phyloP scores from a whole-genome alignment of 1,140 invertebrate species.

The Calliopsis andreniformis region DNA sequence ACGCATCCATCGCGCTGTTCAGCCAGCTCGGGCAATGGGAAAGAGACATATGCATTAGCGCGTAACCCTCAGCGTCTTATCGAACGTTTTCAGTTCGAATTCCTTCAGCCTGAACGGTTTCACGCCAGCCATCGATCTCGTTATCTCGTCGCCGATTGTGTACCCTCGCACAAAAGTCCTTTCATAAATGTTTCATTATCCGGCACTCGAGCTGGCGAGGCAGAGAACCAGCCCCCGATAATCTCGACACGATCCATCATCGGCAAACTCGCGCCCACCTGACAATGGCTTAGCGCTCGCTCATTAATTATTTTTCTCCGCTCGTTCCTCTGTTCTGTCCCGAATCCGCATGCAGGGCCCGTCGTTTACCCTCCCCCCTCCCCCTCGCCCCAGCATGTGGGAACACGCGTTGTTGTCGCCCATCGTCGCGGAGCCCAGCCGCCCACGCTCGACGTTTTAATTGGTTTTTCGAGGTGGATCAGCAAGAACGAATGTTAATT shows the following conservation, averaged over 20 bases:
- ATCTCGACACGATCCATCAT: conserved; percentile 59
- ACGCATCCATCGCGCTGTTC: no score
- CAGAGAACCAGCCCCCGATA: conserved; percentile 46
- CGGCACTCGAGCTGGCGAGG: conserved; percentile 27
- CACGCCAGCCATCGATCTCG: conserved; percentile 32
- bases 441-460: conserved; percentile 34
- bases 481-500: conserved; percentile 14
- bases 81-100: conserved; percentile 14
- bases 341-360: not conserved
- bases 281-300: conserved; percentile 31
- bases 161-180: conserved; percentile 38
- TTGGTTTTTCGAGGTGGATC: conserved; percentile 7
- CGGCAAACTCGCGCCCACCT: not conserved
- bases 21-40: no score
- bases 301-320: conserved; percentile 58
- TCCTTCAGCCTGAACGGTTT: not conserved
- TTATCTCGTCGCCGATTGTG: conserved; percentile 40
- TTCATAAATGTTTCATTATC: conserved; percentile 65
- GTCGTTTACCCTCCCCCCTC: not conserved
- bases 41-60: not conserved
- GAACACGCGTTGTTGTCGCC: conserved; percentile 9
- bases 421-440: not conserved
- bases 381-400: not conserved
- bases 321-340: not conserved
- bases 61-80: not conserved